Evolutionary conservation across 2,797 vertebrate species (phyloP), one percentile per base, ranked within the genome.

Genomic region (Myiotriccus ornatus): DNA sequence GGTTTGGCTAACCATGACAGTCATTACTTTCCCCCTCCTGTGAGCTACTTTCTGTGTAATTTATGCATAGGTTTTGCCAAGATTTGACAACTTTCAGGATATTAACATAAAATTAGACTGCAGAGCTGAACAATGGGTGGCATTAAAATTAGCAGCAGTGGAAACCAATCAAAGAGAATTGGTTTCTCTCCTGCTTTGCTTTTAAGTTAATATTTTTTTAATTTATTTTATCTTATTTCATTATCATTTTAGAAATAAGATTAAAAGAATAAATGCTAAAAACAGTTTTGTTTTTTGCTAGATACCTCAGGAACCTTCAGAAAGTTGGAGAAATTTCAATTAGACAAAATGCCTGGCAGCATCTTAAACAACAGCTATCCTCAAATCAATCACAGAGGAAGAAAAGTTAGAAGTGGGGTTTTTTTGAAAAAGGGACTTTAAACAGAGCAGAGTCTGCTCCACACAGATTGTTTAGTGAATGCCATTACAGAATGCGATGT

Each of bases 21-120:
- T 98, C 97, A 98, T 98, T 98, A 98, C 97, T 97, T 97, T 97
- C 97, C 97, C 97, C 98, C 98, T 98, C 98, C 98, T 98, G 98
- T 97, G 97, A 98, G 97, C 97, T 97, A 97, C 98, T 98, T 98
- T 97, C 97, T 98, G 97, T 98, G 98, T 98, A 98, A 98, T 98
- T 98, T 98, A 98, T 98, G 97, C 98, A 98, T 97, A 97, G 96
- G 96, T 97, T 98, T 98, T 98, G 98, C 98, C 98, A 98, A 98
- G 98, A 98, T 98, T 98, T 98, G 98, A 98, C 98, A 98, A 98
- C 98, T 98, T 98, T 98, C 97, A 97, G 97, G 97, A 97, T 98
- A 98, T 98, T 98, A 98, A 98, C 98, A 98, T 98, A 98, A 98
- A 98, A 98, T 98, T 97, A 98, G 96, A 97, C 98, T 97, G 98